Base-by-base conservation (phyloP, 1,140 invertebrate species). In the Musca domestica region DNA sequence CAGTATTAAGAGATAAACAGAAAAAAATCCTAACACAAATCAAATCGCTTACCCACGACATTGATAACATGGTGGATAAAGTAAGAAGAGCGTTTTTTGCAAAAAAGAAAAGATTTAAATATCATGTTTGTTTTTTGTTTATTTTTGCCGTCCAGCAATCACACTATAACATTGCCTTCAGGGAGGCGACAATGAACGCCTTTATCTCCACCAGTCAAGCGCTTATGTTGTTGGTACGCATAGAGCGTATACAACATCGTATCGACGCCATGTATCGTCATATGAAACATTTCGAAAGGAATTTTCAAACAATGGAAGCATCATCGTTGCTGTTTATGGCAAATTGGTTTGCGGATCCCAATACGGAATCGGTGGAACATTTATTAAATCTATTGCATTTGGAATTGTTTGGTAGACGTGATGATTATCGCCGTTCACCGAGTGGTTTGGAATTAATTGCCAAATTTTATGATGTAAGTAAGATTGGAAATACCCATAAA, bases 231-330 rank as follows among this genome's bases (percentile, higher is more conserved):
- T 58, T 58, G n/a, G 15, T n/a, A 6, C 14, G 27, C 3, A 30
- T 58, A 1, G 54, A 58, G 17, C n/a, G 2, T 9, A 27, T n/a
- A 4, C 12, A n/a, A 58, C 12, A 58, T 58, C 54, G 54, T 9
- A 58, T 58, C 10, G 54, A 58, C 17, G 27, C 54, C 23, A 58
- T 58, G 54, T 58, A 58, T 17, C 54, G 54, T 27, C 54, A 58
- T 27, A 58, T 58, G 54, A n/a, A 27, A 58, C 15, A 6, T 27
- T 27, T 58, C 14, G 22, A 30, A n/a, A 58, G 12, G 27, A 27
- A 58, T 58, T 15, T 27, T 14, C 15, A 58, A 27, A 17, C 22
- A 7, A 30, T 58, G 54, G 54, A 58, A 27, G 2, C 23, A n/a
- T 15, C 23, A n/a, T 27, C 25, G 3, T 15, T 58, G 15, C n/a